Evolutionary conservation across 2,113 vertebrate species (phyloP).

Genomic region (Heloderma charlesbogerti): DNA sequence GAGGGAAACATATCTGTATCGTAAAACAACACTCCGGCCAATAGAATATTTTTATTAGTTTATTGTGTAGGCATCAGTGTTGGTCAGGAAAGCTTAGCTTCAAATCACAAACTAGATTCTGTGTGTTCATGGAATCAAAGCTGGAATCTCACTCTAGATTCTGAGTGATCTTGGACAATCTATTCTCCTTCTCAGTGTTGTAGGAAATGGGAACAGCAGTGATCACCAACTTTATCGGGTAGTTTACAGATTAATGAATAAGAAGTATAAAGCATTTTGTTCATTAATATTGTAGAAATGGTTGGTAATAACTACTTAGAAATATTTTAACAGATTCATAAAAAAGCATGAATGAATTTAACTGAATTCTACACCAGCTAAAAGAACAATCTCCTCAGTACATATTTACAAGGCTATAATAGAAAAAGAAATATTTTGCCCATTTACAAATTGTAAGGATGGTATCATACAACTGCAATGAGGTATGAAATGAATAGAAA

Average conservation of each 20-base stretch:
- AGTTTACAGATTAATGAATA: background rate
- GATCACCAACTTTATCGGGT: too few relatives aligned
- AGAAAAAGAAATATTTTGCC: background rate
- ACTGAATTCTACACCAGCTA: background rate
- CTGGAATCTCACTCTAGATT: background rate
- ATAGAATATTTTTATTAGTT: background rate
- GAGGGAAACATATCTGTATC: background rate
- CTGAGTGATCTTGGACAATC: background rate
- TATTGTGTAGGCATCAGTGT: background rate
- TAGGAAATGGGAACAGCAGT: background rate
- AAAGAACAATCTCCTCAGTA: background rate
- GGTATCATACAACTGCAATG: too few relatives aligned
- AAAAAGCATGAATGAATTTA: background rate
- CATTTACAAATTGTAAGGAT: background rate
- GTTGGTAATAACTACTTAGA: background rate
- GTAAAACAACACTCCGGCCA: background rate
- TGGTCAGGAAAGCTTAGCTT: background rate
- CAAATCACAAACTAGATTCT: background rate
- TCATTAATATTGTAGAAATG: background rate
- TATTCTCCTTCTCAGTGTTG: background rate
- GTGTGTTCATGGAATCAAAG: background rate
- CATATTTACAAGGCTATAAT: background rate
- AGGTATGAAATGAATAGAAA: too few relatives aligned
- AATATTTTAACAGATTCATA: background rate
- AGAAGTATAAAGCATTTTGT: background rate